These are phyloP conservation scores for Drosophila sp. DNA, from an alignment of 1,140 invertebrate genomes.

Conservation along the genomic window DNA sequence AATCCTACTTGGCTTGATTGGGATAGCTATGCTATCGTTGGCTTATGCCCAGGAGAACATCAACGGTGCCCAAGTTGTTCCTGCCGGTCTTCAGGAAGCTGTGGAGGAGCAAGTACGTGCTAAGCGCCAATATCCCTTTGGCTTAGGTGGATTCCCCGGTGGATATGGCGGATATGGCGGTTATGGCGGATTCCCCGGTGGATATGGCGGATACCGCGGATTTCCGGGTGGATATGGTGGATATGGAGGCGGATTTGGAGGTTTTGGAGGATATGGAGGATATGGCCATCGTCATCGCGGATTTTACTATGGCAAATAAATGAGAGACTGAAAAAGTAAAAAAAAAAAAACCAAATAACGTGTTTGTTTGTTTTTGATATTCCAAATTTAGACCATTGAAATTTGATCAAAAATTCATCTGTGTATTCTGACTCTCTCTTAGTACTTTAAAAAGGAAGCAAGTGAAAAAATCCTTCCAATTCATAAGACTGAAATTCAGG, in stretches of 20 bases:
- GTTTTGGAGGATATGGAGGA: background rate
- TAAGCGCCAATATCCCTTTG: conserved; percentile 3
- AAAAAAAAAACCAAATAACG: background rate
- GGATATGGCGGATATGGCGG: conserved; percentile 1
- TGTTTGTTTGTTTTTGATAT: background rate
- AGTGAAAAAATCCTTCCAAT: no score
- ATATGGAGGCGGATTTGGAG: background rate
- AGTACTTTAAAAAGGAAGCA: no score
- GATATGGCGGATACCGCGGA: background rate
- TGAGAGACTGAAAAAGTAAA: conserved; percentile 7
- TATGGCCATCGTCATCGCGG: no score
- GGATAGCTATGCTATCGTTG: background rate
- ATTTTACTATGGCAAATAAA: conserved; percentile 5
- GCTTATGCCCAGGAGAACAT: conserved; percentile 8
- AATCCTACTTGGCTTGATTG: conserved; percentile 9
- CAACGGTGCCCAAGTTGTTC: background rate
- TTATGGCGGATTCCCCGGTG: background rate
- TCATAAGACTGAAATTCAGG: no score
- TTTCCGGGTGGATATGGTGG: background rate
- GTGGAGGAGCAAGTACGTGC: conserved; percentile 13
- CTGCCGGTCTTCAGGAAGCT: conserved; percentile 9
- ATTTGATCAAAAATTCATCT: conserved; percentile 10
- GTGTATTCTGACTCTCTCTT: no score
- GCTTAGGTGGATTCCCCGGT: background rate
- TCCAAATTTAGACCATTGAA: conserved; percentile 4